Base-by-base conservation (phyloP, 64 coral and sea anemone genomes). In the Pachyseris speciosa region DNA sequence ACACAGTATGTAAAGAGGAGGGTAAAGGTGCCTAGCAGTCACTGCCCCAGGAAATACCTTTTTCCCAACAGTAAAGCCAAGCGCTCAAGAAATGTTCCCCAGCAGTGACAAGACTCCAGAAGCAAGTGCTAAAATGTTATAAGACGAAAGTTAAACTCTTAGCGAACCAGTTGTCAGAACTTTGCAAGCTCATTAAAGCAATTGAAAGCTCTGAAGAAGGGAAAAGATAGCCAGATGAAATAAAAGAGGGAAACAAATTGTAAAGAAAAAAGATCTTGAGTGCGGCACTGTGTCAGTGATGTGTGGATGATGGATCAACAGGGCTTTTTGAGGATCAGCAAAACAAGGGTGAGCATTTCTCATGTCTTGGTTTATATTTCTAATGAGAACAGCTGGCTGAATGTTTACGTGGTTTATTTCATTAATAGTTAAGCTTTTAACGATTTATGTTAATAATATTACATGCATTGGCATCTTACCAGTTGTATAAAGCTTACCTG, bases 41-140 rank as follows among this genome's bases (percentile, higher is more conserved):
- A 84, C 24, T 84, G 42, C 64, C 79, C 79, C 16, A 17, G 30
- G 24, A 84, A 84, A 37, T 84, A 16, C 53, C 33, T 84, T 20
- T 64, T 55, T 20, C 79, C 79, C 13, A 60, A 30, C 30, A 84
- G 79, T 38, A 64, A 61, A 48, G 11, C 3, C 3, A 84, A 61
- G 11, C 52, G 57, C 15, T 17, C 30, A 4, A 31, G 29, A 60
- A 83, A 83, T 83, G 13, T 20, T 25, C 48, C 22, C 22, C 27
- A 59, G 29, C 78, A 55, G 28, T 25, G 78, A 24, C 25, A 17
- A 27, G 51, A 33, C 36, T 83, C 15, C 16, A 25, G 17, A 83
- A 63, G 44, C 48, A 33, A 29, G 33, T 67, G 13, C 4, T 20
- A 26, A 38, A 43, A 11, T 41, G 43, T 37, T 85, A 85, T 26